Evolutionary conservation across 2,888 invertebrate genomes (phyloP).

Genomic region (Nomada fucata): DNA sequence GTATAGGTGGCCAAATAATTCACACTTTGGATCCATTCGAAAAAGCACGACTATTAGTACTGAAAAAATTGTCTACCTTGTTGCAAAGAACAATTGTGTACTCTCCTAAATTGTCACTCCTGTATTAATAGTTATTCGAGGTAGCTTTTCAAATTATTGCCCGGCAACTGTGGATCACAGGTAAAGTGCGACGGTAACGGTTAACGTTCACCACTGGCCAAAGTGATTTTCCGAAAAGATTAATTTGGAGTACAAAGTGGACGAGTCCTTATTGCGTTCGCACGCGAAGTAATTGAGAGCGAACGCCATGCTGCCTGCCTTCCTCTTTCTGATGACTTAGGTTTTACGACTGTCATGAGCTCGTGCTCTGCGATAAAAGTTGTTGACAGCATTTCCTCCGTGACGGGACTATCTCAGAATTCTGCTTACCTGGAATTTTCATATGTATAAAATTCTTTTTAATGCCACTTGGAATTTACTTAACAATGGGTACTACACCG

Average conservation of each 20-base stretch:
- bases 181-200: background rate
- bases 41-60: too few species aligned
- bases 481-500: background rate
- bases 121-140: too few species aligned
- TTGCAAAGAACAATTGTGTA: too few species aligned
- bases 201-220: constrained; percentile 13
- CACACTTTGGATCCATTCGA: too few species aligned
- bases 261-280: constrained; percentile 52
- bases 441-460: background rate
- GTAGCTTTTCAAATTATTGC: too few species aligned
- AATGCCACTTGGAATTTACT: background rate
- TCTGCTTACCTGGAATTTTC: background rate
- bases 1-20: too few species aligned
- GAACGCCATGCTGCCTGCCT: constrained; percentile 58
- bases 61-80: too few species aligned
- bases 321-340: constrained; percentile 67
- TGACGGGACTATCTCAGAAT: constrained; percentile 37
- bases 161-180: background rate
- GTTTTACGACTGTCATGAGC: constrained; percentile 69
- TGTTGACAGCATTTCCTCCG: constrained; percentile 53
- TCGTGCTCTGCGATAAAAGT: constrained; percentile 53
- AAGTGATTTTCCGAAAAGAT: constrained; percentile 19
- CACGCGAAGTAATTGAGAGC: constrained; percentile 60
- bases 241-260: constrained; percentile 41
- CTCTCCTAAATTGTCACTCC: too few species aligned